Evolutionary conservation across 1,140 invertebrate genomes (phyloP), one percentile per base, ranked within the genome.

Genomic region (Brachionus angularis): DNA sequence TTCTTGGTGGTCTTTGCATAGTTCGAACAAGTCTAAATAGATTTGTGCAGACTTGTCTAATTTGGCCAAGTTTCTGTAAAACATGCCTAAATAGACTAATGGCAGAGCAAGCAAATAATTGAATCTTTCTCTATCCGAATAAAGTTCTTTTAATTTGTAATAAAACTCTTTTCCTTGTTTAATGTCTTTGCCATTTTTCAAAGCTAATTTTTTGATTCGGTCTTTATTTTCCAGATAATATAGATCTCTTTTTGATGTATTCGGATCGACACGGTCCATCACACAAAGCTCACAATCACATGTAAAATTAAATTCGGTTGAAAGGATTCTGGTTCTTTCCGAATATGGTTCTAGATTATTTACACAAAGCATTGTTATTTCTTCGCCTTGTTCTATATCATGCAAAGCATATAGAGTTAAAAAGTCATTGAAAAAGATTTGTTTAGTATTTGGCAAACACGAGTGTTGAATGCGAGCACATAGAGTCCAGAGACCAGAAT

Each of bases 1-100:
- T 21, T 58, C 33, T 23, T 58, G 53, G 39, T 36, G 39, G 23
- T 58, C 53, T 39, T 58, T 58, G 33, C 53, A 58, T 34, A 58
- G 23, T 12, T 58, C 33, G 33, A 58, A 58, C n/a, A 58, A 36
- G 1, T 58, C 53, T 16, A 36, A 2, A 5, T 36, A 58, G 25
- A 58, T 58, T 29, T 58, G 36, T 36, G 53, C 53, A 8, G 53
- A 58, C 25, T 58, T 58, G 5, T 58, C 23, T 18, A 58, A 36
- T 18, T 58, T 58, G 16, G 31, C 53, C 2, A 36, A 36, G 18
- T 58, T 58, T 25, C 53, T 36, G 27, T 21, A 58, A 18, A 58
- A 36, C 18, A 16, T 3, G 3, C 16, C 53, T 36, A 31, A 58
- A 39, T 23, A 58, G 0, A 36, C 1, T 7, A 58, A 39, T 0